Evolutionary conservation across 2,797 vertebrate species (phyloP).

Genomic region (Eleutherodactylus coqui): DNA sequence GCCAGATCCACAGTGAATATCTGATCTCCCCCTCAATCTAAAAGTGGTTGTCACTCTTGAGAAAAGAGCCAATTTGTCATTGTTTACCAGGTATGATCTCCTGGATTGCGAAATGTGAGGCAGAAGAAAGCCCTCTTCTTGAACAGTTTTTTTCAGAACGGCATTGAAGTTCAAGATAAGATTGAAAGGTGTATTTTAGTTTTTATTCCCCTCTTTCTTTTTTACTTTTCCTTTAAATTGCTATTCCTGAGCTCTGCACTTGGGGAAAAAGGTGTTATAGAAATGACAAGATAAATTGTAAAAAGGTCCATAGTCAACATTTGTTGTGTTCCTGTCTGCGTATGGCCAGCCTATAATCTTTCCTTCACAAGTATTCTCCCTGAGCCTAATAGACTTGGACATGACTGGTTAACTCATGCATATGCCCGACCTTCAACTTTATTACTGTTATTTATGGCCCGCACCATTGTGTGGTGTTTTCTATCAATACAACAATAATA

Average conservation of each 20-base stretch:
- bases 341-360: background rate
- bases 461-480: conserved; percentile 20
- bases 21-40: background rate
- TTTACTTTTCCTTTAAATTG: background rate
- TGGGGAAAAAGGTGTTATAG: background rate
- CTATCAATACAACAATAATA: conserved; percentile 62
- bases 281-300: background rate
- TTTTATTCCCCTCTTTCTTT: background rate
- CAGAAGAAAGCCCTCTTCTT: background rate
- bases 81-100: background rate
- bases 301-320: background rate
- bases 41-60: background rate
- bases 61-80: background rate
- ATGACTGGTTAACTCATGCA: conserved; percentile 14
- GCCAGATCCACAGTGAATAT: no score
- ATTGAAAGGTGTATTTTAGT: background rate
- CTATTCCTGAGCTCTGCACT: background rate
- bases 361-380: background rate
- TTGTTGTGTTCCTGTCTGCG: conserved; percentile 12
- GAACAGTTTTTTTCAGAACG: background rate
- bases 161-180: background rate
- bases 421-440: conserved; percentile 57
- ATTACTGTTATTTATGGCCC: conserved; percentile 50
- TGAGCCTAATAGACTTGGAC: conserved; percentile 3
- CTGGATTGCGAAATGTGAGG: background rate